Percentiles rank a stretch among this genome's conserved stretches.
phyloP scores from a whole-genome alignment of 1,140 invertebrate genomes.

The Leptestheria dahalacensis region DNA sequence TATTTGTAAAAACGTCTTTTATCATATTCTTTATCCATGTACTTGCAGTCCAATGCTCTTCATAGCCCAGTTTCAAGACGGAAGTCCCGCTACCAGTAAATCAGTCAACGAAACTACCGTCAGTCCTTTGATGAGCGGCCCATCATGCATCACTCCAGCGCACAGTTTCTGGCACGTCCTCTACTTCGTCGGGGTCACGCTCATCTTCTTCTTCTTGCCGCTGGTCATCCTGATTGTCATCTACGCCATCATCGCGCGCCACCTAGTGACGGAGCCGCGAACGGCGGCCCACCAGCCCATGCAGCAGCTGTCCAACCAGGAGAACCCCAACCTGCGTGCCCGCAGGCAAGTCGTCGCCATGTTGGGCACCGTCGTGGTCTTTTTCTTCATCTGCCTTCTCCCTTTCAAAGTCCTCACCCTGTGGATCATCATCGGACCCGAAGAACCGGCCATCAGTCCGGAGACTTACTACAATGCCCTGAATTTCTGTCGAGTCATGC shows the following conservation, averaged over 20 bases:
- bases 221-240: slow-evolving; percentile 53
- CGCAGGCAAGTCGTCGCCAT: slow-evolving; percentile 52
- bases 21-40: background rate
- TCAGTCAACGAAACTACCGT: slow-evolving; percentile 23
- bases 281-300: background rate
- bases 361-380: slow-evolving; percentile 71
- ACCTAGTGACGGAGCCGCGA: slow-evolving; percentile 31
- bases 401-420: slow-evolving; percentile 71
- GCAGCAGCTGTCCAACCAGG: background rate
- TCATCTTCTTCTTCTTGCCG: slow-evolving; percentile 59
- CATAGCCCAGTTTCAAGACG: slow-evolving; percentile 19
- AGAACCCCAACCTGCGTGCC: slow-evolving; percentile 22
- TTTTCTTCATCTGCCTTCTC: slow-evolving; percentile 76
- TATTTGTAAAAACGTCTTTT: no score
- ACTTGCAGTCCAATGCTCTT: slow-evolving; percentile 22
- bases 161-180: slow-evolving; percentile 45
- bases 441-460: slow-evolving; percentile 49
- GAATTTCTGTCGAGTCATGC: slow-evolving; percentile 69
- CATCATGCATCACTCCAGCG: slow-evolving; percentile 53
- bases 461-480: slow-evolving; percentile 69
- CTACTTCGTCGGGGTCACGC: slow-evolving; percentile 55
- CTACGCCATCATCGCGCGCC: slow-evolving; percentile 57
- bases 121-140: slow-evolving; percentile 40
- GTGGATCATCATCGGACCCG: slow-evolving; percentile 61
- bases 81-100: background rate